A percentile compares a stretch with the other conserved stretches of the same genome.
phyloP scores from a whole-genome alignment of 2,113 vertebrate genomes.

The Nesoenas mayeri region DNA sequence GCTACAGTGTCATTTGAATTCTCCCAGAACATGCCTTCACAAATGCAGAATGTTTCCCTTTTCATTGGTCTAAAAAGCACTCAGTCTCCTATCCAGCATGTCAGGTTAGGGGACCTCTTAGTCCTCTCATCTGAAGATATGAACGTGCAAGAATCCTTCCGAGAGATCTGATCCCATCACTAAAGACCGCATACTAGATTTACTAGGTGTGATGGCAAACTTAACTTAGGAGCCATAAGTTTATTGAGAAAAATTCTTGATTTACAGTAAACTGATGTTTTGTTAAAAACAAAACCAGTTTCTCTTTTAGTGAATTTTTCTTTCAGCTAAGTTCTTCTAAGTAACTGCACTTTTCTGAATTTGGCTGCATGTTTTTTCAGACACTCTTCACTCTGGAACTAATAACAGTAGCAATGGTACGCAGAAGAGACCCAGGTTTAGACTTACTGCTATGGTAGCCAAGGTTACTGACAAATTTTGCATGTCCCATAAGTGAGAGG shows the following conservation, averaged over 20 bases:
- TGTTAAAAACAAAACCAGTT: too few relatives aligned
- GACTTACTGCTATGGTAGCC: too few relatives aligned
- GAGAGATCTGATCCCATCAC: not conserved
- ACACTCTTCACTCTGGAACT: too few relatives aligned
- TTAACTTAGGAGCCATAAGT: not conserved
- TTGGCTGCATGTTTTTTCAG: too few relatives aligned
- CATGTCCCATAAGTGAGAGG: too few relatives aligned
- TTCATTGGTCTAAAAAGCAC: not conserved
- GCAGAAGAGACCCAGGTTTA: too few relatives aligned
- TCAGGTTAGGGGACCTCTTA: not conserved
- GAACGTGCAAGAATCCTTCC: not conserved
- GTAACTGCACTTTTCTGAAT: too few relatives aligned
- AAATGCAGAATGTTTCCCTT: not conserved
- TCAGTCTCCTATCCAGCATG: not conserved
- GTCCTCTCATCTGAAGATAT: not conserved
- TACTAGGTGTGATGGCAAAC: not conserved
- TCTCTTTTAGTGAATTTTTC: too few relatives aligned
- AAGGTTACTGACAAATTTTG: too few relatives aligned
- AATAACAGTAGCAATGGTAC: too few relatives aligned
- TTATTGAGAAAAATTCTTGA: not conserved
- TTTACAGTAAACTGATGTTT: not conserved
- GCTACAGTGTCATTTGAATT: not conserved
- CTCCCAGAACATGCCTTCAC: not conserved
- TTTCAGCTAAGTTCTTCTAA: too few relatives aligned
- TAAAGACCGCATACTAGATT: not conserved